Percentiles rank a stretch among this genome's conserved stretches.
Conservation (phyloP, 2,888 invertebrate species). For the Resseliella maxima region DNA sequence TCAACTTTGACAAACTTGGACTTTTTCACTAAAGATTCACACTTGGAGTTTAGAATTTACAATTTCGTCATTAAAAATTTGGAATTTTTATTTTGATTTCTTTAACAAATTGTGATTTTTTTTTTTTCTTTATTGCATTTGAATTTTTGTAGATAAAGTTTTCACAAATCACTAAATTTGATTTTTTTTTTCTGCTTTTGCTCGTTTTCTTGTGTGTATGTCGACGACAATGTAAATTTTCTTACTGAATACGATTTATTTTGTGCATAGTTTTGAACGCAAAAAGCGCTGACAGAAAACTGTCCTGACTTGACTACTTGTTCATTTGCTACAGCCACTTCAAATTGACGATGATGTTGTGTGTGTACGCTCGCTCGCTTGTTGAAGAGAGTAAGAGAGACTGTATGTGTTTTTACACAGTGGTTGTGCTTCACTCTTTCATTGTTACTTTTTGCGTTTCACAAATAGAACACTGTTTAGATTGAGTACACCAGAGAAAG, state of each 20-base stretch:
- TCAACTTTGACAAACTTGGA: not conserved
- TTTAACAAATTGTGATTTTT: not conserved
- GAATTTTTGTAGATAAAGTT: not conserved
- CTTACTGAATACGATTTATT: not conserved
- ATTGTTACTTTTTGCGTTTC: constrained; percentile 12
- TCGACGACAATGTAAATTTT: not conserved
- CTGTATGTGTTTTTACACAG: not conserved
- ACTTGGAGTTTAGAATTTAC: not conserved
- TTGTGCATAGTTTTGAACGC: constrained; percentile 54
- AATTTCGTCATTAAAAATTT: not conserved
- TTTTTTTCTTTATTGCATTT: not conserved
- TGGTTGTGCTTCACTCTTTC: not conserved
- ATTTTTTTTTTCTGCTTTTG: not conserved
- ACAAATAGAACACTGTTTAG: constrained; percentile 34
- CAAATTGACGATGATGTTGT: not conserved
- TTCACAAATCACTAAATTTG: constrained; percentile 26
- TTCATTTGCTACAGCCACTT: constrained; percentile 40
- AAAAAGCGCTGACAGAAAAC: constrained; percentile 52
- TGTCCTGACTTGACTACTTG: constrained; percentile 27
- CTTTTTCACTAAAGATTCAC: not conserved
- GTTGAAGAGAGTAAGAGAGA: not conserved
- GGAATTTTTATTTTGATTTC: not conserved
- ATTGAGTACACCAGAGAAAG: not conserved
- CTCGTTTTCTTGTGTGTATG: not conserved
- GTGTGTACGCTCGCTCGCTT: not conserved